phyloP scores from a whole-genome alignment of 1,140 invertebrate species.

The Conus betulinus region DNA sequence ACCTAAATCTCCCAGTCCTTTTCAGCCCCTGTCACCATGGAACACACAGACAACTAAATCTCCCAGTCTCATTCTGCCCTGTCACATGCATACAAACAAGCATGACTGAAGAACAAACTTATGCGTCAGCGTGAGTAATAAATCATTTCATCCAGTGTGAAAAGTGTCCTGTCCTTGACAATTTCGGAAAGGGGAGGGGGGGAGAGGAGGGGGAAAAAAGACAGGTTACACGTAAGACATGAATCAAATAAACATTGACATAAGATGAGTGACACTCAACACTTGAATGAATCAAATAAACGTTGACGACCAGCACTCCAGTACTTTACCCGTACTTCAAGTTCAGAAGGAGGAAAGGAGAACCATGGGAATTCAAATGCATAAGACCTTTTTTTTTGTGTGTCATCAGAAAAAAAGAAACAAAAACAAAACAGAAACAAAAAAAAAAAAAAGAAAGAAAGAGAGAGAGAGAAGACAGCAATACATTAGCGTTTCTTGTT shows the following conservation, averaged over 20 bases:
- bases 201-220: not conserved
- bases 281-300: not conserved
- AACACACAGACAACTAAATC: too few relatives aligned
- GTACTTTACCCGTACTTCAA: constrained; percentile 24
- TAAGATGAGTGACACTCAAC: not conserved
- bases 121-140: not conserved
- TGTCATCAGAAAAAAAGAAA: not conserved
- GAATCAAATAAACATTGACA: not conserved
- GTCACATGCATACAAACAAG: not conserved
- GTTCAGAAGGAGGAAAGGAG: constrained; percentile 9
- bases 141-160: not conserved
- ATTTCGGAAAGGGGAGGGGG: not conserved
- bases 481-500: too few relatives aligned
- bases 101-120: not conserved
- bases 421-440: not conserved
- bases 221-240: not conserved
- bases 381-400: not conserved
- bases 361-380: constrained; percentile 11
- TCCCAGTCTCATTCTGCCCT: not conserved
- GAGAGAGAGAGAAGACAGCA: not conserved
- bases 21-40: too few relatives aligned
- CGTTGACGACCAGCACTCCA: not conserved
- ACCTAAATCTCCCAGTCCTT: too few relatives aligned
- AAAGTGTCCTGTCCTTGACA: not conserved
- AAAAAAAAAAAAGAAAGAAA: not conserved